Percentiles rank a stretch among this genome's conserved stretches.
These are phyloP conservation scores for Nansenia antarctica DNA, from an alignment of 2,113 vertebrate genomes.

Conservation along the genomic window DNA sequence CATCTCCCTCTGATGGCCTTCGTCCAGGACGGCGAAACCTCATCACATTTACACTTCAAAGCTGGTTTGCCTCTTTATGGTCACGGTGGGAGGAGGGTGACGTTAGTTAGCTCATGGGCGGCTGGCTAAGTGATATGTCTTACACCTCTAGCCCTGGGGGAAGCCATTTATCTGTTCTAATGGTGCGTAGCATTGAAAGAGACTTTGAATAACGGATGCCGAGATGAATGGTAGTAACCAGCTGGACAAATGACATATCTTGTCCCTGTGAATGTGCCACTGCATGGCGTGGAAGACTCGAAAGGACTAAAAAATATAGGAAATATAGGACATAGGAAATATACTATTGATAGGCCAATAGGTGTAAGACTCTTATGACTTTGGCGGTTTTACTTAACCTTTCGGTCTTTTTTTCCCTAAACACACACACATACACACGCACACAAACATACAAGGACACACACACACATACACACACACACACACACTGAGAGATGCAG, in stretches of 20 bases:
- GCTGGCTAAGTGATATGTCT: no score
- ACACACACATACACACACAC: neutral
- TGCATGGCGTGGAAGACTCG: no score
- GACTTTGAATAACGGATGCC: neutral
- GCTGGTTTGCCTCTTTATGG: no score
- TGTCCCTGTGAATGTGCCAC: neutral
- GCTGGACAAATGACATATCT: neutral
- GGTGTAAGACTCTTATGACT: neutral
- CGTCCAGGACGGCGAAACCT: no score
- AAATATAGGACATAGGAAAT: no score
- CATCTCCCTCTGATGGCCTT: no score
- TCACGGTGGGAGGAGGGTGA: no score
- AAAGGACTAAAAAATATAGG: no score
- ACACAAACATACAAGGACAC: neutral
- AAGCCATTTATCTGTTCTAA: neutral
- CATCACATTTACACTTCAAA: no score
- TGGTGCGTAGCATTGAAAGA: neutral
- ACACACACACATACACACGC: neutral
- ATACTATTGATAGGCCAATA: neutral
- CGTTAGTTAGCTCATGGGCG: no score
- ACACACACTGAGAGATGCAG: neutral
- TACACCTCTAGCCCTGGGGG: neutral
- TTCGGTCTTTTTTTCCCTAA: neutral
- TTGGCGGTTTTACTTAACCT: no score
- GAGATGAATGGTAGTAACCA: neutral